Percentiles rank a stretch among this genome's conserved stretches.
These are phyloP conservation scores for Apamea anceps DNA, from an alignment of 2,888 invertebrate species.

Conservation along the genomic window DNA sequence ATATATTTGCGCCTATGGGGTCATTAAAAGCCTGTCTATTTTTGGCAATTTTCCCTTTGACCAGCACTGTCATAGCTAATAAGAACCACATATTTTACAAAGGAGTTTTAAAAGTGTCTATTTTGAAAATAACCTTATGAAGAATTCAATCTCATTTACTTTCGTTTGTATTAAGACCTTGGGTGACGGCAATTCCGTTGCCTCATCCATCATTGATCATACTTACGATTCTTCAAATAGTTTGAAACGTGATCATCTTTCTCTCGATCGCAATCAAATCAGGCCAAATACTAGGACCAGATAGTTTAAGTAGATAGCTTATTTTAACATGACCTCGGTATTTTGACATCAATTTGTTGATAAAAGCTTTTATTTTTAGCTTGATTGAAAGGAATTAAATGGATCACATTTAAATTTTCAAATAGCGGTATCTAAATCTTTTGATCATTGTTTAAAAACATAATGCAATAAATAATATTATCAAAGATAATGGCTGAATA, in stretches of 20 bases:
- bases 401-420: background rate
- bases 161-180: background rate
- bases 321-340: slow-evolving; percentile 23
- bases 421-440: background rate
- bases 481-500: background rate
- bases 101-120: background rate
- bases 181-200: slow-evolving; percentile 12
- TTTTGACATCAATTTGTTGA: slow-evolving; percentile 3
- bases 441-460: background rate
- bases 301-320: slow-evolving; percentile 44
- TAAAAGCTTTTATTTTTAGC: background rate
- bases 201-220: slow-evolving; percentile 22
- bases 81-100: background rate
- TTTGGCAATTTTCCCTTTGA: too few species aligned
- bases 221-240: slow-evolving; percentile 47
- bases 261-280: slow-evolving; percentile 55
- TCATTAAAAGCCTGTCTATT: background rate
- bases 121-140: background rate
- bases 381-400: background rate
- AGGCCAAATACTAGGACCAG: slow-evolving; percentile 44
- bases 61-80: background rate
- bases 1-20: background rate
- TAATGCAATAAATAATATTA: background rate
- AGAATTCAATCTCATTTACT: background rate
- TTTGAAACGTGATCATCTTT: slow-evolving; percentile 53